Base-by-base conservation (phyloP, 2,797 vertebrate species). In the Coregonus ussuriensis region DNA sequence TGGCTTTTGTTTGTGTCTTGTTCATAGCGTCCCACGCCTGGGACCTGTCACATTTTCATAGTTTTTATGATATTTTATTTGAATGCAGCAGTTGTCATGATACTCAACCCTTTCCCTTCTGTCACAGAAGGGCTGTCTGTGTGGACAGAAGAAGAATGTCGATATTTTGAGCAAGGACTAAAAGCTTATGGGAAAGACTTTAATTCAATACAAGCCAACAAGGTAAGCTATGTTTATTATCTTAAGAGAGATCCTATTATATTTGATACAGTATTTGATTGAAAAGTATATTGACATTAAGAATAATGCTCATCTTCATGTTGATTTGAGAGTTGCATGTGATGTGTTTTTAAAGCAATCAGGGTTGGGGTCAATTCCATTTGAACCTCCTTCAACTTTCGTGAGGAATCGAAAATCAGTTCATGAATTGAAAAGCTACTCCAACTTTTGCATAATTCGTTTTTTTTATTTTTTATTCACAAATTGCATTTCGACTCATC, bases 151-250 rank as follows among this genome's bases (percentile, higher is more conserved):
- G 98, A 99, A 87, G 97, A 99, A 86, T 97, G 97, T 91, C 95
- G 96, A 92, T 96, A 97, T 88, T 99, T 99, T 93, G 97, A 99
- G 78, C 96, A 97, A 94, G 97, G 96, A 66, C 91, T 98, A 77
- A 98, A 98, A 91, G 95, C 95, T 74, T 99, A 98, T 88, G 98
- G 97, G 47, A 99, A 98, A 91, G 97, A 99, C 91, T 98, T 98
- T 91, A 96, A 97, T 81, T 95, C 96, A 84, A 96, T 98, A 92
- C 97, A 98, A 91, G 96, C 97, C 90, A 99, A 98, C 90, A 99
- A 99, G 96, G 98, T 99, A 87, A 90, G 88, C 78, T 21, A 70
- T 21, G 18, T 47, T 37, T 54, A 4, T 35, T 54, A 4, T 35
- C 69, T 78, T 71, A 53, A 53, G 3, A 54, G 9, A 11, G 7